A percentile compares a stretch with the other conserved stretches of the same genome.
These are phyloP conservation scores for Oncorhynchus keta DNA, from an alignment of 2,113 vertebrate species.

Conservation along the genomic window DNA sequence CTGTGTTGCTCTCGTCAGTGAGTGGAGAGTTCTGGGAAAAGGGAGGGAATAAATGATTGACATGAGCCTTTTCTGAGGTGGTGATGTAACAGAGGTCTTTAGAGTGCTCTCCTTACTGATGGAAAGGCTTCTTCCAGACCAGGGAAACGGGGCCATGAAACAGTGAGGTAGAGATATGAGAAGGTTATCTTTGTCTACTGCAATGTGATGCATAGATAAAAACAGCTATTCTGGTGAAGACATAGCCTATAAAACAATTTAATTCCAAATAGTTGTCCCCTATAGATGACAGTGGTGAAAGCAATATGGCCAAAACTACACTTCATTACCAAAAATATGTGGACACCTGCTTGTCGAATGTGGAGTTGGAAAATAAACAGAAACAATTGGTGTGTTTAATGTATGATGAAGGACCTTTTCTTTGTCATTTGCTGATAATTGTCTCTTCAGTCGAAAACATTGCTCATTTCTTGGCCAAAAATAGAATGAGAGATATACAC, in stretches of 20 bases:
- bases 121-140: not conserved
- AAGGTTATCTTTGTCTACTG: no score
- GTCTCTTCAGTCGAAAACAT: no score
- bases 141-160: not conserved
- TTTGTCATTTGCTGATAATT: no score
- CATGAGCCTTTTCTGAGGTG: conserved; percentile 1
- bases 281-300: not conserved
- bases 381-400: no score
- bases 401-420: no score
- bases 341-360: no score
- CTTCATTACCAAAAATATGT: no score
- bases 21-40: not conserved
- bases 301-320: not conserved
- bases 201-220: no score
- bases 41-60: conserved; percentile 15
- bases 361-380: no score
- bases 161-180: not conserved
- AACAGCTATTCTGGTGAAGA: no score
- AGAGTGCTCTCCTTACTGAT: not conserved
- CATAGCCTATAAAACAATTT: not conserved
- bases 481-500: no score
- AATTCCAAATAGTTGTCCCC: not conserved
- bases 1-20: conserved; percentile 4
- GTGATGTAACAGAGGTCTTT: not conserved
- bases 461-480: no score